A percentile compares a stretch with the other conserved stretches of the same genome.
These are phyloP conservation scores for Aradus depressus DNA, from an alignment of 2,888 invertebrate genomes.

Conservation along the genomic window DNA sequence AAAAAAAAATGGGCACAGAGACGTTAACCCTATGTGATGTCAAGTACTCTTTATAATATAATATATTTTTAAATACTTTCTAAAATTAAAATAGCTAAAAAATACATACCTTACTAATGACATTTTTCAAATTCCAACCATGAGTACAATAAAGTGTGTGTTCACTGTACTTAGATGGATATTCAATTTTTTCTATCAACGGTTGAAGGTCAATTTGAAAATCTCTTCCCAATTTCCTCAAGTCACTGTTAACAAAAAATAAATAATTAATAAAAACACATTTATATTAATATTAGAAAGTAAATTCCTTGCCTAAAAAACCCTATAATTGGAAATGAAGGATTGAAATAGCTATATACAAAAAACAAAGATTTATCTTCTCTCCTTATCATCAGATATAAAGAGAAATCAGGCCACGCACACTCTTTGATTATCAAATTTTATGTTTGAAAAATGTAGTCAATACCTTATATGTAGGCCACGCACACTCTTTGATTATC, in stretches of 20 bases:
- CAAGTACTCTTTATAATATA: neutral
- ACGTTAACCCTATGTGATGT: neutral
- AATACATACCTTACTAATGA: constrained; percentile 2
- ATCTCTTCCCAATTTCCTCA: constrained; percentile 17
- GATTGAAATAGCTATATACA: too few relatives aligned
- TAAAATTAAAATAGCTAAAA: neutral
- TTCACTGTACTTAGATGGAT: neutral
- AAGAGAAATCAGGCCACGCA: too few relatives aligned
- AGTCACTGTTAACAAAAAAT: constrained; percentile 14
- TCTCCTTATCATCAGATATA: too few relatives aligned
- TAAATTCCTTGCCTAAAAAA: neutral
- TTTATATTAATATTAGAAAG: neutral
- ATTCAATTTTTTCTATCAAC: constrained; percentile 5
- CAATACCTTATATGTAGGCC: too few relatives aligned
- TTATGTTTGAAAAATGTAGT: too few relatives aligned
- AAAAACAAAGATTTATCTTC: too few relatives aligned
- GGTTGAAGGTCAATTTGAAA: constrained; percentile 16
- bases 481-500: too few relatives aligned
- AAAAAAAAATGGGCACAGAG: neutral
- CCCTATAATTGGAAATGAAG: too few relatives aligned
- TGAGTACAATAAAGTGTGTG: constrained; percentile 14
- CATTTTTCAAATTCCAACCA: constrained; percentile 3
- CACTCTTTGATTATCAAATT: too few relatives aligned
- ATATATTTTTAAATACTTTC: neutral
- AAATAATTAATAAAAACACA: neutral